Evolutionary conservation across 2,888 invertebrate species (phyloP), one percentile per base, ranked within the genome.

Genomic region (Griposia aprilina): DNA sequence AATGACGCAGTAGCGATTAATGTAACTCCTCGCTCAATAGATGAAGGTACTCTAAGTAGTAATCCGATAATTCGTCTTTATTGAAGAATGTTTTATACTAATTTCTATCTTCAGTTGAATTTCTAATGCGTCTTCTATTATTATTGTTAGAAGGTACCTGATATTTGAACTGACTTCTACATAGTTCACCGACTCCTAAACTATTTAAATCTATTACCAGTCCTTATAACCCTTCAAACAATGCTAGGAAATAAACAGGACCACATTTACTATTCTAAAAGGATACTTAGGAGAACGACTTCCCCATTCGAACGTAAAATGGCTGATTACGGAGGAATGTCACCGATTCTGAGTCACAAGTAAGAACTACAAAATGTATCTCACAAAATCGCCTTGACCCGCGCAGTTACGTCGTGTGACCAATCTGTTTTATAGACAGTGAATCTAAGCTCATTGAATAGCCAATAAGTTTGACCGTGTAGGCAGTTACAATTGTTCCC

Each of bases 371-470:
- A 74, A 84, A 84, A 84, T 85, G 71, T 82, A 76, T 84, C 65
- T 75, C 72, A 78, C 77, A 79, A 76, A 83, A 78, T 84, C 71
- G 72, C 90, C 90, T 90, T 89, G 90, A 88, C 88, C 87, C 59
- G 83, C 70, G n/a, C 80, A 83, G 82, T 88, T 83, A 76, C 80
- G 74, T 83, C 77, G 78, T 84, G 85, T 86, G 85, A 85, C 84
- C 88, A 90, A 88, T 90, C 82, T 87, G 78, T 85, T 82, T 83
- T 84, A 88, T 85, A 87, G 88, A 89, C 85, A 84, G 80, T 66
- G 78, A 83, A 86, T 89, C 87, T 86, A 86, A 83, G 55, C 82
- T 87, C 82, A 85, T 88, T 89, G 88, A 87, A 84, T 75, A 81
- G 81, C 77, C 87, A 90, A 88, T 86, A 87, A 85, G 78, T 88